phyloP scores from a whole-genome alignment of 2,797 vertebrate species.

The Gallinago solitaria region DNA sequence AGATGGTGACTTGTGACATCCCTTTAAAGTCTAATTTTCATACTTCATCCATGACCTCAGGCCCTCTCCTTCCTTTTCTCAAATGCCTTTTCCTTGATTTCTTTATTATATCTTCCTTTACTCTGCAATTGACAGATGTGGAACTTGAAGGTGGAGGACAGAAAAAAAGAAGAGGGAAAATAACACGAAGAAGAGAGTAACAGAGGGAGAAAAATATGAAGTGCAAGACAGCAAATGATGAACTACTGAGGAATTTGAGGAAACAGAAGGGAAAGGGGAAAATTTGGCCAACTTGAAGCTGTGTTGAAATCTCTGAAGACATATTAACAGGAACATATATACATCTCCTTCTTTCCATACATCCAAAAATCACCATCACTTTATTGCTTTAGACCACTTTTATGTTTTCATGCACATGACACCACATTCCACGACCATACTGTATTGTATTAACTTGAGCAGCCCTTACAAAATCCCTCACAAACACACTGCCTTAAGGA shows the following conservation, averaged over 20 bases:
- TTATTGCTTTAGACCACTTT: neutral
- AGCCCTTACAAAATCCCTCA: neutral
- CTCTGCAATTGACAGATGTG: conserved; percentile 40
- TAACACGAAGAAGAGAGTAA: conserved; percentile 24
- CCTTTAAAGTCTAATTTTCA: conserved; percentile 67
- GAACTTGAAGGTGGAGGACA: conserved; percentile 51
- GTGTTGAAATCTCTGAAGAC: neutral
- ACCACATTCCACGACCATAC: neutral
- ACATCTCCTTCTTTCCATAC: neutral
- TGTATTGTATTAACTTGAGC: neutral
- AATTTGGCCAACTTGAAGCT: neutral
- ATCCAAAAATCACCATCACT: neutral
- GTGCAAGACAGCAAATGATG: conserved; percentile 30
- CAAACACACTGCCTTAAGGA: neutral
- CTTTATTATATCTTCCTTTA: conserved; percentile 60
- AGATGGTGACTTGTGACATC: conserved; percentile 60
- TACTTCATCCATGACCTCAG: conserved; percentile 63
- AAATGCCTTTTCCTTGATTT: conserved; percentile 55
- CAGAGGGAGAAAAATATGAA: conserved; percentile 34
- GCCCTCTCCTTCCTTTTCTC: conserved; percentile 60
- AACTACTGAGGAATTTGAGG: neutral
- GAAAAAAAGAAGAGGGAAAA: conserved; percentile 60
- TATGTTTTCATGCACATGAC: neutral
- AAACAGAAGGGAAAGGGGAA: conserved; percentile 36
- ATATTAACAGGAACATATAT: neutral